Conservation (phyloP, 1,140 invertebrate genomes). For the Mylabris phalerata region DNA sequence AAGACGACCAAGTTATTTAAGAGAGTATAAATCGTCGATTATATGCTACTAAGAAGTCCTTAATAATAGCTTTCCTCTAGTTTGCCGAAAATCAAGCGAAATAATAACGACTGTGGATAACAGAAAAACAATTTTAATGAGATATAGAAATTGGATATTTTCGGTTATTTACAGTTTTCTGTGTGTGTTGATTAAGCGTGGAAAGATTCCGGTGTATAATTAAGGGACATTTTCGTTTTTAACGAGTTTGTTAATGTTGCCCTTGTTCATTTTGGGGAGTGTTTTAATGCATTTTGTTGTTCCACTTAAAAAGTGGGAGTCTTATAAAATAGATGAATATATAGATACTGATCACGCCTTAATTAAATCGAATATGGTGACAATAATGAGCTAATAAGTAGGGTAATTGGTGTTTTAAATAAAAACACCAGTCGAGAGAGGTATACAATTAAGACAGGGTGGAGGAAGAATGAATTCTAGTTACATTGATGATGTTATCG, state of each 20-base stretch:
- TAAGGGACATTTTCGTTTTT: conserved; percentile 14
- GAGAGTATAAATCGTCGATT: conserved; percentile 18
- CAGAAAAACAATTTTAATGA: conserved; percentile 5
- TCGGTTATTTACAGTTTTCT: neutral
- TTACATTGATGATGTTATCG: no score
- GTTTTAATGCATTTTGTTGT: neutral
- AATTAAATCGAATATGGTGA: no score
- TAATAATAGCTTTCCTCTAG: conserved; percentile 20
- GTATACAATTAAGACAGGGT: no score
- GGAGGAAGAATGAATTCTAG: no score
- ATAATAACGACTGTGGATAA: neutral
- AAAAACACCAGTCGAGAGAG: no score
- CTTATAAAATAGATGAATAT: no score
- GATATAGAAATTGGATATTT: conserved; percentile 4
- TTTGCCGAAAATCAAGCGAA: neutral
- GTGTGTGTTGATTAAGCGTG: conserved; percentile 7
- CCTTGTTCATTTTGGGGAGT: conserved; percentile 9
- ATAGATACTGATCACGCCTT: no score
- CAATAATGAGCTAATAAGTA: no score
- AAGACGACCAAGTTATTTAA: neutral
- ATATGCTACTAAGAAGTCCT: conserved; percentile 19
- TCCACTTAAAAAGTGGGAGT: no score
- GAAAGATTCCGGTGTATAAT: conserved; percentile 15
- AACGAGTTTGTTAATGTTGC: conserved; percentile 14
- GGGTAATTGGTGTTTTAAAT: no score